These are phyloP conservation scores for Xestia c-nigrum DNA, from an alignment of 2,888 invertebrate genomes.

Conservation along the genomic window DNA sequence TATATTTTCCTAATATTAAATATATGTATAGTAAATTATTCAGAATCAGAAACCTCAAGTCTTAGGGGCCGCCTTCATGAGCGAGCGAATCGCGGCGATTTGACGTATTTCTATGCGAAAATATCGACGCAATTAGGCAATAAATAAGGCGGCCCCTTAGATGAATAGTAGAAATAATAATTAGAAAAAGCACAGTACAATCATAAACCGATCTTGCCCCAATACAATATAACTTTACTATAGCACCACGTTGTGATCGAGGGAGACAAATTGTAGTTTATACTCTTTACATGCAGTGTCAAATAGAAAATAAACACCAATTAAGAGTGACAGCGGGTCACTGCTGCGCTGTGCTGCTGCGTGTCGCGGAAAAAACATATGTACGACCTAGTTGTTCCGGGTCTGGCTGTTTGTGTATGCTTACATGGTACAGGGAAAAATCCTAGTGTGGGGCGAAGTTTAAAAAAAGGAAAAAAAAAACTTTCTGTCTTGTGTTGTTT, in stretches of 20 bases:
- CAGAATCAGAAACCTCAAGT: neutral
- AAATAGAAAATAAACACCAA: neutral
- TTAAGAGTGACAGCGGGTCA: neutral
- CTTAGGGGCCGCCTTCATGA: no score
- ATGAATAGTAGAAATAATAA: neutral
- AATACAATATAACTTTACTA: conserved; percentile 17
- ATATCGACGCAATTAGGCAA: no score
- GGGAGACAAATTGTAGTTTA: neutral
- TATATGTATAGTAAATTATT: conserved; percentile 18
- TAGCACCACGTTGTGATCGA: neutral
- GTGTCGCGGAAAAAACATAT: neutral
- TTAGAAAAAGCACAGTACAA: neutral
- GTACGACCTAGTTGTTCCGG: neutral
- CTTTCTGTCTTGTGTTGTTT: neutral
- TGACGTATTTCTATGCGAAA: no score
- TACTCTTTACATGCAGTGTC: neutral
- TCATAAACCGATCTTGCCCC: conserved; percentile 41
- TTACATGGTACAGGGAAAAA: neutral
- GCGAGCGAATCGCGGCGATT: no score
- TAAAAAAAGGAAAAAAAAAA: neutral
- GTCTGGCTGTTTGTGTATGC: neutral
- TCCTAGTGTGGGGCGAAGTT: neutral
- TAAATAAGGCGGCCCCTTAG: no score
- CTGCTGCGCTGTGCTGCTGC: neutral
- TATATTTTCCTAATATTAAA: neutral